A percentile compares a stretch with the other conserved stretches of the same genome.
phyloP scores from a whole-genome alignment of 2,888 invertebrate genomes.

The Lamellibrachia columna region DNA sequence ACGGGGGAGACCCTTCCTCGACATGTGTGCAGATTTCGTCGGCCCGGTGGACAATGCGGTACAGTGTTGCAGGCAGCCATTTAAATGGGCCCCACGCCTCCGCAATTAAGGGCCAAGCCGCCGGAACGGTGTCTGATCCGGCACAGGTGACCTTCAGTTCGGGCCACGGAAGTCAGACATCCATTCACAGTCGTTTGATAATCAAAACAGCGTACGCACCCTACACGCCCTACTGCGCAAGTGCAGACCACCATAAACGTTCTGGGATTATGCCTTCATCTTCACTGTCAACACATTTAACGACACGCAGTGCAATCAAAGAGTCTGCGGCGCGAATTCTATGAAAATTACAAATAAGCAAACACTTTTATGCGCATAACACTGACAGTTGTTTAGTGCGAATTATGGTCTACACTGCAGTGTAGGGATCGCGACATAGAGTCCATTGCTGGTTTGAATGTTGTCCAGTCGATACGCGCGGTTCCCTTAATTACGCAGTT shows the following conservation, averaged over 20 bases:
- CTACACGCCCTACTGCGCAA: neutral
- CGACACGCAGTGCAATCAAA: neutral
- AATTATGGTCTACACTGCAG: neutral
- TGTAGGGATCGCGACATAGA: neutral
- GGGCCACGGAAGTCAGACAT: neutral
- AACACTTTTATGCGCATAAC: neutral
- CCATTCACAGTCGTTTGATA: neutral
- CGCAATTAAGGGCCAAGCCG: neutral
- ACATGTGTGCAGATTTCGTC: slow-evolving; percentile 6
- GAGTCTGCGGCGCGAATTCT: neutral
- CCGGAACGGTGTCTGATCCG: neutral
- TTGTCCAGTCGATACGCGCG: neutral
- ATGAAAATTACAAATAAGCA: neutral
- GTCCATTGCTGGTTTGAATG: neutral
- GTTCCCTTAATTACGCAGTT: neutral
- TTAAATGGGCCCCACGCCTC: neutral
- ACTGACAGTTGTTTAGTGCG: neutral
- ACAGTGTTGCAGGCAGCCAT: neutral
- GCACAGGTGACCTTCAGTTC: neutral
- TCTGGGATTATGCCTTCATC: neutral
- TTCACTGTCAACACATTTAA: neutral
- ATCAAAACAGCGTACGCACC: neutral
- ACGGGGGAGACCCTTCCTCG: neutral
- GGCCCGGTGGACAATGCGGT: neutral
- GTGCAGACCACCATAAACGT: neutral